phyloP scores from a whole-genome alignment of 2,113 vertebrate genomes.

The Pterocles orientalis region DNA sequence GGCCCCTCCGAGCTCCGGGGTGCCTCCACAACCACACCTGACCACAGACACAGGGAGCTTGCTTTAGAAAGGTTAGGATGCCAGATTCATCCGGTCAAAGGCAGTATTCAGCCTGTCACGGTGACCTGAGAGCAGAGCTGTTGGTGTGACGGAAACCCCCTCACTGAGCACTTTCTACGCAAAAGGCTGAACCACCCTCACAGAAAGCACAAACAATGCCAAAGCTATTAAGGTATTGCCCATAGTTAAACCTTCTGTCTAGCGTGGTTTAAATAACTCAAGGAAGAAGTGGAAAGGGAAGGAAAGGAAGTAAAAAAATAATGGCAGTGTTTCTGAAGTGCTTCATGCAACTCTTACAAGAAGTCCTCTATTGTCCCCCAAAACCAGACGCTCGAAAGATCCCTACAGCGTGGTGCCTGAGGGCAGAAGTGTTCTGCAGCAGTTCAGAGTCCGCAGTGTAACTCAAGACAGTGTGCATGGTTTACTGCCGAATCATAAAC shows the following conservation, averaged over 20 bases:
- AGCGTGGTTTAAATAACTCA: not conserved
- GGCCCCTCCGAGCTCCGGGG: not conserved
- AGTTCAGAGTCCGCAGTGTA: not conserved
- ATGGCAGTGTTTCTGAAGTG: not conserved
- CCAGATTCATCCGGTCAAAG: not conserved
- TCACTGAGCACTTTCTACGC: fast-evolving
- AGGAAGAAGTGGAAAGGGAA: not conserved
- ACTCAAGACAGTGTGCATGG: not conserved
- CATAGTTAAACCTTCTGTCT: not conserved
- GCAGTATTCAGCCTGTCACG: not conserved
- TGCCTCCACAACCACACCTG: constrained; percentile 56
- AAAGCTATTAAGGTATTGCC: not conserved
- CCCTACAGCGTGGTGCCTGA: fast-evolving
- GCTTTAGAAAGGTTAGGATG: not conserved
- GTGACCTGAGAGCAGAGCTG: not conserved
- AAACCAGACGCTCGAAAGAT: fast-evolving
- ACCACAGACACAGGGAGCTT: not conserved
- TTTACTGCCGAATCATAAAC: not conserved
- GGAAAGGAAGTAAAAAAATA: not conserved
- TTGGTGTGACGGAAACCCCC: not conserved
- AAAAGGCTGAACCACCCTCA: not conserved
- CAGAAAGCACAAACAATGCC: not conserved
- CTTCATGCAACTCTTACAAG: not conserved
- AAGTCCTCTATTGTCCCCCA: not conserved
- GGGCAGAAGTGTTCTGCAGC: not conserved